Conservation (phyloP, 2,888 invertebrate species). For the Xestoiulus laeticollis region DNA sequence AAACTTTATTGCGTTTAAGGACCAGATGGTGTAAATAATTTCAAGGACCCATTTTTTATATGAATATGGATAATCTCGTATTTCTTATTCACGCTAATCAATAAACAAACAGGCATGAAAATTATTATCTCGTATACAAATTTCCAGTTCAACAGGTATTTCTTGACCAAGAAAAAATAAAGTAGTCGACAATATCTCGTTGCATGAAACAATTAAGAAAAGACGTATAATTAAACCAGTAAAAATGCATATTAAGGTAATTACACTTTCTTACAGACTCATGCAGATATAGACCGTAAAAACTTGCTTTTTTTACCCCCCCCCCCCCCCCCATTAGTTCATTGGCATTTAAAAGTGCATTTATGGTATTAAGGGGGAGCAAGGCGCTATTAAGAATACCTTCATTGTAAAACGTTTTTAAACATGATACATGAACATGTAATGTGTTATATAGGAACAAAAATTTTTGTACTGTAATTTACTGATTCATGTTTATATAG, state of each 20-base stretch:
- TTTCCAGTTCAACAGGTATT: conserved; percentile 1
- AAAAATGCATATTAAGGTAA: background rate
- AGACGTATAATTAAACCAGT: background rate
- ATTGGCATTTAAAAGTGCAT: background rate
- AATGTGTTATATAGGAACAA: too few species aligned
- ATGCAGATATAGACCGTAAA: background rate
- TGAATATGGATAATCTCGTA: background rate
- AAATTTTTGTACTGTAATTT: too few species aligned
- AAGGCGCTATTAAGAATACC: too few species aligned
- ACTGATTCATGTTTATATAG: too few species aligned
- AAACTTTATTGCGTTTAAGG: background rate
- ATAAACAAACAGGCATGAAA: background rate
- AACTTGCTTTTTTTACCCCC: background rate
- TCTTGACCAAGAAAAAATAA: background rate
- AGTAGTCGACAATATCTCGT: background rate
- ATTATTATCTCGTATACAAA: background rate
- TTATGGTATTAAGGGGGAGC: background rate
- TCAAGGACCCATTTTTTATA: background rate
- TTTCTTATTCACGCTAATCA: background rate
- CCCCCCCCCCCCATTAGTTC: background rate
- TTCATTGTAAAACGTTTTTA: too few species aligned
- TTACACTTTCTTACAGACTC: background rate
- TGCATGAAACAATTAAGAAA: background rate
- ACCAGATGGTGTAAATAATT: background rate
- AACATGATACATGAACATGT: too few species aligned